These are phyloP conservation scores for Chrysochloris asiatica DNA, from an alignment of 2,113 vertebrate species.

Conservation along the genomic window DNA sequence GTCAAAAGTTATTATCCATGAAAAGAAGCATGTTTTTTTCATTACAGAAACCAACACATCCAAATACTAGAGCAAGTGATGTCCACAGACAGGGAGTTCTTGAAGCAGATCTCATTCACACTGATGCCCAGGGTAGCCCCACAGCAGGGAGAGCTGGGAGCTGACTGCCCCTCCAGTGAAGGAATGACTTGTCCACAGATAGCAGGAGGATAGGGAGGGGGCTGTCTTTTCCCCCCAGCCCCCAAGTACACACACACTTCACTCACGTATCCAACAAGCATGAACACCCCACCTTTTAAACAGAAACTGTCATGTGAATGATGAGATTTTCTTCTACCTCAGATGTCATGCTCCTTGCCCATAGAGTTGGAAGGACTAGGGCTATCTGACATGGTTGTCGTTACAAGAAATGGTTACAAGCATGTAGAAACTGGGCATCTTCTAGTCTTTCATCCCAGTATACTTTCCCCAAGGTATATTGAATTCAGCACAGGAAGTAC, in stretches of 20 bases:
- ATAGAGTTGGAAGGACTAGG: not conserved
- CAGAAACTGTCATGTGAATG: not conserved
- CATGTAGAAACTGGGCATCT: not conserved
- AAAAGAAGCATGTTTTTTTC: conserved; percentile 58
- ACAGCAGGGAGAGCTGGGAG: not conserved
- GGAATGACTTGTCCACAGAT: no score
- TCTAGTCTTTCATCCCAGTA: not conserved
- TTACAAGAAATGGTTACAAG: not conserved
- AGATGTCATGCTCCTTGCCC: not conserved
- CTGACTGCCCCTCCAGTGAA: no score
- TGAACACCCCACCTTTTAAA: not conserved
- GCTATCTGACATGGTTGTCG: fast-evolving
- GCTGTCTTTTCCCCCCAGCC: not conserved
- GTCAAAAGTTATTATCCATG: conserved; percentile 64
- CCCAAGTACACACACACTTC: not conserved
- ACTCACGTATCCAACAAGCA: not conserved
- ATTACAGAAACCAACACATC: conserved; percentile 53
- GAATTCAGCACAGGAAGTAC: not conserved
- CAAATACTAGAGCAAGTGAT: not conserved
- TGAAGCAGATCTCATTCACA: not conserved
- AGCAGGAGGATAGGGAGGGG: not conserved
- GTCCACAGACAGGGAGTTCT: not conserved
- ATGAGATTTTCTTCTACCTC: not conserved
- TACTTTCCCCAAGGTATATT: not conserved
- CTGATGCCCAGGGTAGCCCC: not conserved